A percentile compares a stretch with the other conserved stretches of the same genome.
These are phyloP conservation scores for Drosophila meridionalis DNA, from an alignment of 2,888 invertebrate genomes.

Conservation along the genomic window DNA sequence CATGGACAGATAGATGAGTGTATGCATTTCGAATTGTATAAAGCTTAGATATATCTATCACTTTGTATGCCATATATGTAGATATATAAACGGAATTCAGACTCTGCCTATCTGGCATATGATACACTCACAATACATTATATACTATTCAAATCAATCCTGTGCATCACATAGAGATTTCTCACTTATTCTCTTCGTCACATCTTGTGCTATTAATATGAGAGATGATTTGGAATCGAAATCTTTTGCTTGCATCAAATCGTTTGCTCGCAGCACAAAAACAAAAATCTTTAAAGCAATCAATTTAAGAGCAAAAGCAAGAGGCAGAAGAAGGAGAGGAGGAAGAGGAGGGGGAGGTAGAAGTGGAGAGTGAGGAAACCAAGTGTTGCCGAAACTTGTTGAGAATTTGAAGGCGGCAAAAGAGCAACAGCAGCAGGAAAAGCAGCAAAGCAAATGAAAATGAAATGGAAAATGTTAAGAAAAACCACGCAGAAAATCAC, in stretches of 20 bases:
- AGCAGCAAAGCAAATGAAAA: conserved; percentile 11
- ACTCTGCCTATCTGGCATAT: no score
- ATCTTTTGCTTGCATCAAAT: background rate
- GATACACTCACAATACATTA: no score
- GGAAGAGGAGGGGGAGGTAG: background rate
- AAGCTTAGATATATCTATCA: no score
- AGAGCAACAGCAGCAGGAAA: conserved; percentile 7
- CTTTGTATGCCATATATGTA: no score
- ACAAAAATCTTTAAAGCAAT: conserved; percentile 18
- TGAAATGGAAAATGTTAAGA: conserved; percentile 18
- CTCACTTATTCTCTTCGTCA: background rate
- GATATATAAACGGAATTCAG: no score
- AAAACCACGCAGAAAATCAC: conserved; percentile 27
- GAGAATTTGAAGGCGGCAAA: conserved; percentile 28
- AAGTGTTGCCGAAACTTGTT: conserved; percentile 29
- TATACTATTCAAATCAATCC: no score
- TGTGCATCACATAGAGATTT: no score
- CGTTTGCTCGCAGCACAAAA: background rate
- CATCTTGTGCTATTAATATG: background rate
- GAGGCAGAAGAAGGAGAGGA: background rate
- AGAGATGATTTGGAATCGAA: background rate
- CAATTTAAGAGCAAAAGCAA: conserved; percentile 9
- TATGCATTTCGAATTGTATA: no score
- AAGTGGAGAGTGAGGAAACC: background rate
- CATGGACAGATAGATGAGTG: no score